Evolutionary conservation across 2,888 invertebrate genomes (phyloP), one percentile per base, ranked within the genome.

Genomic region (Nomada goodeniana): DNA sequence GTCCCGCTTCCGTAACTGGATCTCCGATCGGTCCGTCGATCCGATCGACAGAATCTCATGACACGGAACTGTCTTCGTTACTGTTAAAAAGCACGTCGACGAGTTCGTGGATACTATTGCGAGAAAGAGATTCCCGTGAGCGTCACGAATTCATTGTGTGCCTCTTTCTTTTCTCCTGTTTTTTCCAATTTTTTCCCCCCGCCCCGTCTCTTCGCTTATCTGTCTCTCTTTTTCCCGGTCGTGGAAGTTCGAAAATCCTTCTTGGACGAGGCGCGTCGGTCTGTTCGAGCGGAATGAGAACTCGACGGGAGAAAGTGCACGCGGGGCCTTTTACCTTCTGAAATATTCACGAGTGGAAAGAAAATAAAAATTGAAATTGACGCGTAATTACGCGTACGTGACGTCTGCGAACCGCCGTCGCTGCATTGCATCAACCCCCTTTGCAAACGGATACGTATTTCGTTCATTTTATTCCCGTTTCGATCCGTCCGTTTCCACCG

Each of bases 241-340:
- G 64, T 29, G 65, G 52, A 81, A 77, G 76, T 20, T 76, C 71
- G 72, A 61, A 81, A 80, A 80, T 64, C 44, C 57, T 80, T 65
- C 80, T 79, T 29, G 65, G 29, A 29, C 23, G 53, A 29, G 47
- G 42, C 69, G 55, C 72, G 29, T 53, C 63, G 67, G 59, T 69
- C 76, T 69, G 53, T 76, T 61, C 67, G 64, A 71, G 60, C 68
- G 69, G 60, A 83, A 76, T 77, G 73, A 73, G 82, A 78, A 78
- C 82, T 74, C 78, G 26, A 18, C 67, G 50, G 68, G 83, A 82
- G 83, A 83, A 82, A 83, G 82, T 78, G 50, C 67, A 53, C 53
- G 70, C 68, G 74, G 61, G 71, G 82, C 82, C 82, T 83, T 75
- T 83, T 83, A 83, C 82, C 78, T 81, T 70, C 55, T 65, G 73